These are phyloP conservation scores for Ephialtes manifestator DNA, from an alignment of 2,888 invertebrate species.

Conservation along the genomic window DNA sequence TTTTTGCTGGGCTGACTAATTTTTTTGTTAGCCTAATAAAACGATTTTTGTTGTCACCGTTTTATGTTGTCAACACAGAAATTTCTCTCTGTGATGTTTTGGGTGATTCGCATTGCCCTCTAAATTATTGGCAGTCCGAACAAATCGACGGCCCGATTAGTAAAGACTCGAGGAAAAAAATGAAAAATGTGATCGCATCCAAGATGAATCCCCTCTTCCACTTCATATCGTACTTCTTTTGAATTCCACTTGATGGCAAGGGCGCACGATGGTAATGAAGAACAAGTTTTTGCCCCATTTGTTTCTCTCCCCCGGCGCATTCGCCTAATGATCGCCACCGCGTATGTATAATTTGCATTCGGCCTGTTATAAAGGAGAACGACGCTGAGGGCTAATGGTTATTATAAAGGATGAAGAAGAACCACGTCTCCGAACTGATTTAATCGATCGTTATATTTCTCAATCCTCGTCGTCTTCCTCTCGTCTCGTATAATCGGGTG, in stretches of 20 bases:
- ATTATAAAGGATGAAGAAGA: slow-evolving; percentile 63
- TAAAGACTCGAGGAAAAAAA: slow-evolving; percentile 41
- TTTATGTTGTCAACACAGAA: too few species aligned
- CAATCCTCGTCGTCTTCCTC: slow-evolving; percentile 58
- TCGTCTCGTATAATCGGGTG: slow-evolving; percentile 56
- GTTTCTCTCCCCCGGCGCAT: slow-evolving; percentile 60
- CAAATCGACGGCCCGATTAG: slow-evolving; percentile 37
- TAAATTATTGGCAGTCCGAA: not conserved
- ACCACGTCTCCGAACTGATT: slow-evolving; percentile 62
- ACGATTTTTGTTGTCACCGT: too few species aligned
- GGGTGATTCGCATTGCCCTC: slow-evolving; percentile 6
- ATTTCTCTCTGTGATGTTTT: too few species aligned
- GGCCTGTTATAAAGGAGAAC: slow-evolving; percentile 61
- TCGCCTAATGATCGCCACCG: slow-evolving; percentile 68
- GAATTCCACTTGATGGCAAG: slow-evolving; percentile 46
- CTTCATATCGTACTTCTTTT: slow-evolving; percentile 10
- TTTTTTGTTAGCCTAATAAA: too few species aligned
- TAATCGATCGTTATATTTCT: slow-evolving; percentile 73
- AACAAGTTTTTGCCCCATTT: slow-evolving; percentile 71
- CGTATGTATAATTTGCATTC: slow-evolving; percentile 68
- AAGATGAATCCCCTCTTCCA: slow-evolving; percentile 4
- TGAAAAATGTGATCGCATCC: slow-evolving; percentile 48
- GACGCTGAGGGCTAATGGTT: slow-evolving; percentile 62
- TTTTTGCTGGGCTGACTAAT: too few species aligned
- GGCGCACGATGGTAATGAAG: slow-evolving; percentile 56